These are phyloP conservation scores for Calyptomena viridis DNA, from an alignment of 2,113 vertebrate species.

Conservation along the genomic window DNA sequence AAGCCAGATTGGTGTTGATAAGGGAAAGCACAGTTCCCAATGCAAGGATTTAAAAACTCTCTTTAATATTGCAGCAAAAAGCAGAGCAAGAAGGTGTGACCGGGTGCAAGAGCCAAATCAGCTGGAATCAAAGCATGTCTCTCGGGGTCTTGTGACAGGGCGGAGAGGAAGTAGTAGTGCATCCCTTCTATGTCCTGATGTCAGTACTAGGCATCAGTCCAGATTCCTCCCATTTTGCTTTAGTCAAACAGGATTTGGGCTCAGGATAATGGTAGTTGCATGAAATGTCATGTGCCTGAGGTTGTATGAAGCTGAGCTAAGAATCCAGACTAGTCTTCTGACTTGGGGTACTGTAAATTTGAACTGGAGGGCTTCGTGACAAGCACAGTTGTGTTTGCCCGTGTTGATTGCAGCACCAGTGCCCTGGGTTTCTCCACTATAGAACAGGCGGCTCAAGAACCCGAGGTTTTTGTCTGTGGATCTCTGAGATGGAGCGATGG, in stretches of 20 bases:
- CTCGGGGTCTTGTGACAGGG: fast-evolving
- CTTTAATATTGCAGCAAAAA: background rate
- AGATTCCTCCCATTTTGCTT: background rate
- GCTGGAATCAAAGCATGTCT: fast-evolving
- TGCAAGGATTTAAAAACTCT: background rate
- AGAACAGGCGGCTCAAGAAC: background rate
- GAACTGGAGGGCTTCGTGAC: background rate
- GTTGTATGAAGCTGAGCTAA: background rate
- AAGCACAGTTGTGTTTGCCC: fast-evolving
- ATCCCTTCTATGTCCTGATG: fast-evolving
- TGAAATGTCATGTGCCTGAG: background rate
- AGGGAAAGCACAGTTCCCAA: background rate
- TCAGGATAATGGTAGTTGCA: background rate
- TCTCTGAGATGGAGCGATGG: background rate
- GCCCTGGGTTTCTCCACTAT: fast-evolving
- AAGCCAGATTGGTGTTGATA: constrained; percentile 16
- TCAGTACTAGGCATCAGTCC: background rate
- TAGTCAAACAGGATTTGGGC: background rate
- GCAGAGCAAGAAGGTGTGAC: background rate
- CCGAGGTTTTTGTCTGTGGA: fast-evolving
- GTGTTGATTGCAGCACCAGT: fast-evolving
- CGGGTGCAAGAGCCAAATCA: background rate
- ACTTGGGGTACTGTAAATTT: background rate
- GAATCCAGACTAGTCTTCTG: background rate
- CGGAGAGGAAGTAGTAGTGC: background rate